A percentile compares a stretch with the other conserved stretches of the same genome.
Evolutionary conservation across 2,797 vertebrate species (phyloP).

Genomic region (Capromys pilorides): DNA sequence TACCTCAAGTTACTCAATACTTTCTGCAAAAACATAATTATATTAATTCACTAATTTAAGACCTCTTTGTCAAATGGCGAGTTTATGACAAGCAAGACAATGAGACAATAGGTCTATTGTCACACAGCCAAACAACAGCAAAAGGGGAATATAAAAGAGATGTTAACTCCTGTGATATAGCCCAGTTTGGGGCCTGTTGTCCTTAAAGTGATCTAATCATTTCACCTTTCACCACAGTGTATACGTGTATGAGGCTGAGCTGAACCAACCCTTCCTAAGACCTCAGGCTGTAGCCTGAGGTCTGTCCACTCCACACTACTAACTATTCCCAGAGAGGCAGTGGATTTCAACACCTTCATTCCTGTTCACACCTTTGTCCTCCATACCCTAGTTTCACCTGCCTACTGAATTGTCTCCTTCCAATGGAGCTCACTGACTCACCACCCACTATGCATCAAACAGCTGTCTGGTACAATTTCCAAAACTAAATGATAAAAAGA

Average conservation of each 20-base stretch:
- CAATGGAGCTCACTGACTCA: not conserved
- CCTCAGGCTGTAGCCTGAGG: not conserved
- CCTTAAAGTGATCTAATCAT: not conserved
- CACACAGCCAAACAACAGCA: not conserved
- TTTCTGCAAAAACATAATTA: slow-evolving; percentile 8
- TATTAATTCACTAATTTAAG: not conserved
- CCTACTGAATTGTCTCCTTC: not conserved
- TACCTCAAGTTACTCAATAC: slow-evolving; percentile 33
- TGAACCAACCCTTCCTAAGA: not conserved
- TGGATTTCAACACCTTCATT: not conserved
- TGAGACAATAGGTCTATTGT: not conserved
- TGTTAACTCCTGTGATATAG: not conserved
- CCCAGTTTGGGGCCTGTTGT: not conserved
- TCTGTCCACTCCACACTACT: not conserved
- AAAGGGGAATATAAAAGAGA: not conserved
- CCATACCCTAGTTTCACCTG: not conserved
- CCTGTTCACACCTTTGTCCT: not conserved
- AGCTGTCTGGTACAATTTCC: not conserved
- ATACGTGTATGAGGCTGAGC: not conserved
- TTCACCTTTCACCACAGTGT: not conserved
- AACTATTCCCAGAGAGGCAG: not conserved
- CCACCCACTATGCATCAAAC: not conserved
- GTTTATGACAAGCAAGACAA: not conserved
- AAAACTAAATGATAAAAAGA: not conserved
- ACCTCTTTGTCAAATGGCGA: slow-evolving; percentile 2